These are phyloP conservation scores for Eurystomus gularis DNA, from an alignment of 2,113 vertebrate genomes.

Conservation along the genomic window DNA sequence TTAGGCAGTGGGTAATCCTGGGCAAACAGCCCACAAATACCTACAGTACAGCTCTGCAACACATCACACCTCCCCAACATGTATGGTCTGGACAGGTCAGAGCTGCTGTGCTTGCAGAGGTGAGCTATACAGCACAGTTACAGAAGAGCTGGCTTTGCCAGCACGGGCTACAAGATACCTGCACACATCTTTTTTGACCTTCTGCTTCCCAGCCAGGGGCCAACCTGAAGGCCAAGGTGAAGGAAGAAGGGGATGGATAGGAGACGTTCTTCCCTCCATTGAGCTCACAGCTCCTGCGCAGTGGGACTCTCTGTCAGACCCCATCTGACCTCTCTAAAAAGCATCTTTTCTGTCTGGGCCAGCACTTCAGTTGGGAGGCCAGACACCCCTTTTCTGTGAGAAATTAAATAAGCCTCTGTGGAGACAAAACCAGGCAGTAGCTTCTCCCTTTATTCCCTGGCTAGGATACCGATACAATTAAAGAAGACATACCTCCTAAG, in stretches of 20 bases:
- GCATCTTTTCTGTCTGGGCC: background rate
- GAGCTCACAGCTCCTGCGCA: background rate
- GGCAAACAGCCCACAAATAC: background rate
- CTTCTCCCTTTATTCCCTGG: background rate
- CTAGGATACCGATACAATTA: background rate
- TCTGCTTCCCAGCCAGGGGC: background rate
- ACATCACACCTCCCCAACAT: fast-evolving
- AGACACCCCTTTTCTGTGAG: background rate
- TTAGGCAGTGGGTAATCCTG: background rate
- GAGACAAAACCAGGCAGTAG: background rate
- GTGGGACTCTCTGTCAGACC: background rate
- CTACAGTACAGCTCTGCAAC: background rate
- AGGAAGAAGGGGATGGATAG: background rate
- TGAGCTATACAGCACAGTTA: background rate
- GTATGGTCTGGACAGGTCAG: background rate
- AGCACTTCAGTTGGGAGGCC: background rate
- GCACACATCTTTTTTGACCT: background rate
- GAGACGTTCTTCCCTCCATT: background rate
- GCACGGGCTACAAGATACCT: background rate
- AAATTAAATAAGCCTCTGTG: background rate
- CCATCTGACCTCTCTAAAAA: background rate
- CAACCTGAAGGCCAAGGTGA: background rate
- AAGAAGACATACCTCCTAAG: background rate
- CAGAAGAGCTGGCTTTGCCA: background rate
- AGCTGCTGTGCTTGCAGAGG: background rate